These are phyloP conservation scores for Caenorhabditis inopinata DNA, from an alignment of 1,140 invertebrate species.

Conservation along the genomic window DNA sequence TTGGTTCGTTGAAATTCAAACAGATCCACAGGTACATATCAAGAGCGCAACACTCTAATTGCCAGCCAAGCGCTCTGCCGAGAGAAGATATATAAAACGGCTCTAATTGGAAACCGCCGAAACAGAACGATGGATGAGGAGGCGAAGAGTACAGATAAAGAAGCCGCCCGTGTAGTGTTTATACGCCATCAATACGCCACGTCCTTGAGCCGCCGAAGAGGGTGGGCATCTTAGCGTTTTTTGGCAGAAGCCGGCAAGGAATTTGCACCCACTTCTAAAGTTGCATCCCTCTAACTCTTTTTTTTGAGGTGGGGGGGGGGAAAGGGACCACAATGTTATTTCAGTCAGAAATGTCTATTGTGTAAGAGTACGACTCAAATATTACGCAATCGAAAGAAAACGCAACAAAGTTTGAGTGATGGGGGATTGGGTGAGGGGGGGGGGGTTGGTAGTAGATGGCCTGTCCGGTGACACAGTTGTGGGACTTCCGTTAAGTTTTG, in stretches of 20 bases:
- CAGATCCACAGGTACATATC: background rate
- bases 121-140: background rate
- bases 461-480: background rate
- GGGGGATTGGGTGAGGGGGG: background rate
- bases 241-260: background rate
- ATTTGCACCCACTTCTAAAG: too few species aligned
- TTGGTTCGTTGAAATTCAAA: background rate
- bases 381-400: background rate
- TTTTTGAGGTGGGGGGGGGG: too few species aligned
- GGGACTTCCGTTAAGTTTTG: background rate
- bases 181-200: slow-evolving; percentile 5
- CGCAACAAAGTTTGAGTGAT: slow-evolving; percentile 25
- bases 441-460: background rate
- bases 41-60: slow-evolving; percentile 2
- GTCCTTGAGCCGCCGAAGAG: slow-evolving; percentile 10
- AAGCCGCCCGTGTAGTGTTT: slow-evolving; percentile 5
- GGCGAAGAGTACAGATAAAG: background rate
- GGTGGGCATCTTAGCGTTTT: background rate
- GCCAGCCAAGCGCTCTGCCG: background rate
- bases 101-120: slow-evolving; percentile 1
- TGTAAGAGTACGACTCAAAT: slow-evolving; percentile 6
- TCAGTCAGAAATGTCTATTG: background rate
- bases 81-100: slow-evolving; percentile 14
- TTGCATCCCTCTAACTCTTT: background rate
- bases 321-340: too few species aligned